Conservation (phyloP, 2,113 vertebrate species). For the Eptesicus fuscus region DNA sequence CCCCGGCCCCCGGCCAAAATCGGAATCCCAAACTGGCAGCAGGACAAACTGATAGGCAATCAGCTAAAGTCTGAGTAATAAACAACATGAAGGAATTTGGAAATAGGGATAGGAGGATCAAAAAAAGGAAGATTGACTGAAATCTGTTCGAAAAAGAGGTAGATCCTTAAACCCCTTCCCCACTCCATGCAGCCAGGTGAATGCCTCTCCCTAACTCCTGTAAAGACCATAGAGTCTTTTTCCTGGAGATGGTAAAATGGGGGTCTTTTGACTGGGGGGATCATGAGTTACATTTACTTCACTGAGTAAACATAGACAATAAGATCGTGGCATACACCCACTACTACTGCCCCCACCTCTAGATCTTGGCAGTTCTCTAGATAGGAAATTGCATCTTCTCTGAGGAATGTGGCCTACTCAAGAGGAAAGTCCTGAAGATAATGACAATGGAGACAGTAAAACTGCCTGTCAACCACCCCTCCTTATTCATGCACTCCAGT, state of each 20-base stretch:
- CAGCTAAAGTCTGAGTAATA: neutral
- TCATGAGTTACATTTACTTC: neutral
- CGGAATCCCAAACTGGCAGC: neutral
- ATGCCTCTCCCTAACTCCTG: neutral
- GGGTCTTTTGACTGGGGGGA: neutral
- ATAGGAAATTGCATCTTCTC: neutral
- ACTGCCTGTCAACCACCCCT: neutral
- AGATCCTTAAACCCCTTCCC: neutral
- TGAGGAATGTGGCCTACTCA: neutral
- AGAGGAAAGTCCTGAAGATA: neutral
- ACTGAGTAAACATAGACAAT: neutral
- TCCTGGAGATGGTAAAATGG: neutral
- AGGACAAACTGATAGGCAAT: neutral
- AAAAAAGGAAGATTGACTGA: neutral
- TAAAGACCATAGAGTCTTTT: neutral
- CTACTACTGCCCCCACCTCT: neutral
- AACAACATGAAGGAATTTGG: neutral
- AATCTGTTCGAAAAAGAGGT: neutral
- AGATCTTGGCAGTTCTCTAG: neutral
- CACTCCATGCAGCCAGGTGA: neutral
- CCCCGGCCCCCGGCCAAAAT: neutral
- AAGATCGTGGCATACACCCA: neutral
- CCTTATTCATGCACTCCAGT: neutral
- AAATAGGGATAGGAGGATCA: neutral
- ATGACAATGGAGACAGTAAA: neutral